These are phyloP conservation scores for Pelecanoides urinatrix DNA, from an alignment of 2,113 vertebrate species.

Conservation along the genomic window DNA sequence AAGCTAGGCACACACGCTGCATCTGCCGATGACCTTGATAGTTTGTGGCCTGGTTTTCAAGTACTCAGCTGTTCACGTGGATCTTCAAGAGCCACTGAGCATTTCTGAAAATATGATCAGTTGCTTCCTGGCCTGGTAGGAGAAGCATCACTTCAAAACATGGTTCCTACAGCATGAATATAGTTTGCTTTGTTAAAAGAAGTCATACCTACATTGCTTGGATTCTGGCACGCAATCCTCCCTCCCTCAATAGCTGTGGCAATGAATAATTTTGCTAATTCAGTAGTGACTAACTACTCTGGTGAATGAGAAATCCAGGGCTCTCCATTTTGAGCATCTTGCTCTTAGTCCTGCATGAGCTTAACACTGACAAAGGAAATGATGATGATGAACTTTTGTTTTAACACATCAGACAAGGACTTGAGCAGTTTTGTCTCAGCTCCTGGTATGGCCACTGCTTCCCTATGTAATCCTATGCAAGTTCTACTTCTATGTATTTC, in stretches of 20 bases:
- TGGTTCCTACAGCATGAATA: neutral
- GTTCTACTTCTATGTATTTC: neutral
- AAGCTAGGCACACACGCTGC: neutral
- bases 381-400: neutral
- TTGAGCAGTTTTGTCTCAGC: neutral
- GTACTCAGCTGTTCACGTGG: neutral
- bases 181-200: neutral
- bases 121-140: neutral
- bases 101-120: neutral
- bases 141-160: neutral
- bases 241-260: neutral
- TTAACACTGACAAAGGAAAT: neutral
- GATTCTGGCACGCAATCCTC: neutral
- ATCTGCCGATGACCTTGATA: neutral
- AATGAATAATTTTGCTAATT: neutral
- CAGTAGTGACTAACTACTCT: neutral
- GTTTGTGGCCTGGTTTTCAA: neutral
- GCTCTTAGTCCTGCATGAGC: neutral
- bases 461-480: neutral
- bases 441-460: neutral
- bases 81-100: neutral
- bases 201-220: neutral
- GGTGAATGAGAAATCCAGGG: neutral
- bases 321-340: neutral
- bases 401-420: neutral